These are phyloP conservation scores for Heptranchias perlo DNA, from an alignment of 2,113 vertebrate genomes.

Conservation along the genomic window DNA sequence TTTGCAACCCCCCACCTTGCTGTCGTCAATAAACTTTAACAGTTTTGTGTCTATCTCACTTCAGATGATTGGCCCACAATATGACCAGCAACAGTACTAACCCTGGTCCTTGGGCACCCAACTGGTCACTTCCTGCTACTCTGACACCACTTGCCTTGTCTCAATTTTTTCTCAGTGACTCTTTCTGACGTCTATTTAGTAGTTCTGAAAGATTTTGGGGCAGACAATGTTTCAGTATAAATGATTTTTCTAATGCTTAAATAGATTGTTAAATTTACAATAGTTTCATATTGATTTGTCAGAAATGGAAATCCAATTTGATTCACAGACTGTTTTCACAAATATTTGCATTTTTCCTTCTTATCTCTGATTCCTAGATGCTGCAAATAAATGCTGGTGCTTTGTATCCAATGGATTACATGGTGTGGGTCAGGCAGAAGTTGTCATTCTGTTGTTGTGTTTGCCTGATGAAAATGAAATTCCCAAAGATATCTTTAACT, in stretches of 20 bases:
- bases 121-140: background rate
- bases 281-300: background rate
- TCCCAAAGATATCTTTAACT: conserved; percentile 77
- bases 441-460: conserved; percentile 76
- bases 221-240: background rate
- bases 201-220: background rate
- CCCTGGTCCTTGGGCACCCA: background rate
- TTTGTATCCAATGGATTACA: conserved; percentile 84
- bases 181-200: background rate
- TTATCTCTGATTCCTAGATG: conserved; percentile 60
- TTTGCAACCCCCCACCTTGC: background rate
- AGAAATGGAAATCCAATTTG: background rate
- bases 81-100: background rate
- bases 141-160: background rate
- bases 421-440: conserved; percentile 84
- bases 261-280: background rate
- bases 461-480: conserved; percentile 74
- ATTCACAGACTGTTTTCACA: background rate
- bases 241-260: background rate
- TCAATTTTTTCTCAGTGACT: background rate
- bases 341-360: conserved; percentile 36
- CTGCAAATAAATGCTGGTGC: conserved; percentile 78
- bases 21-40: background rate
- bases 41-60: background rate
- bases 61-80: background rate